A percentile compares a stretch with the other conserved stretches of the same genome.
Evolutionary conservation across 2,797 vertebrate species (phyloP).

Genomic region (Enteromius trimaculatus): DNA sequence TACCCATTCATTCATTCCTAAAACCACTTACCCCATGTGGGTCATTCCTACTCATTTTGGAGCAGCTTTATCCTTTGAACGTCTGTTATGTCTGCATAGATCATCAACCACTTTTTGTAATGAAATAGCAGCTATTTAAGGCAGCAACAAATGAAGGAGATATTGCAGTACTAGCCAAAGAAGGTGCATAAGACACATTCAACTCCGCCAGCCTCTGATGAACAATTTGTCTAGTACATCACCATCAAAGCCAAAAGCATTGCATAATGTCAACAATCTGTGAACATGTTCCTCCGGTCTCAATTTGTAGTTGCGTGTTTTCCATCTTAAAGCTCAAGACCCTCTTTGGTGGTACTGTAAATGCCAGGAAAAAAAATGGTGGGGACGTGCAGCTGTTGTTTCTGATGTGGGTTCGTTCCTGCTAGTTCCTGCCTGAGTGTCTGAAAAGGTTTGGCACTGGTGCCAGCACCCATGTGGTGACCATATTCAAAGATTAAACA

Average conservation of each 20-base stretch:
- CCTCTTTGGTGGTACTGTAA: conserved; percentile 24
- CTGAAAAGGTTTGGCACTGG: conserved; percentile 17
- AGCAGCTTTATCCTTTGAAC: background rate
- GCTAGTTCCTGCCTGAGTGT: conserved; percentile 3
- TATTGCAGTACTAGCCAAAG: background rate
- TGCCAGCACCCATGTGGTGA: conserved; percentile 26
- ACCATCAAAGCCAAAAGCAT: background rate
- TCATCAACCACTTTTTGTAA: background rate
- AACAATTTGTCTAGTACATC: conserved; percentile 7
- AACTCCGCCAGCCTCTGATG: conserved; percentile 3
- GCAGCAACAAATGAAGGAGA: background rate
- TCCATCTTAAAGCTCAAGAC: conserved; percentile 13
- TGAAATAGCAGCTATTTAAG: background rate
- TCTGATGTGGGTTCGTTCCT: conserved; percentile 28
- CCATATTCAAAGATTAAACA: conserved; percentile 26
- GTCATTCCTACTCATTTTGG: background rate
- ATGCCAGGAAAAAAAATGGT: background rate
- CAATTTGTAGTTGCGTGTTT: conserved; percentile 29
- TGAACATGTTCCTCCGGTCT: background rate
- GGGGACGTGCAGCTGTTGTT: conserved; percentile 33
- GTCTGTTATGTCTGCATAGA: background rate
- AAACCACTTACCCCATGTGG: background rate
- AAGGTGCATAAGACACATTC: background rate
- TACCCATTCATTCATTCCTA: background rate
- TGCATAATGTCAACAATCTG: background rate